These are phyloP conservation scores for Diogma glabrata DNA, from an alignment of 2,888 invertebrate species.

Conservation along the genomic window DNA sequence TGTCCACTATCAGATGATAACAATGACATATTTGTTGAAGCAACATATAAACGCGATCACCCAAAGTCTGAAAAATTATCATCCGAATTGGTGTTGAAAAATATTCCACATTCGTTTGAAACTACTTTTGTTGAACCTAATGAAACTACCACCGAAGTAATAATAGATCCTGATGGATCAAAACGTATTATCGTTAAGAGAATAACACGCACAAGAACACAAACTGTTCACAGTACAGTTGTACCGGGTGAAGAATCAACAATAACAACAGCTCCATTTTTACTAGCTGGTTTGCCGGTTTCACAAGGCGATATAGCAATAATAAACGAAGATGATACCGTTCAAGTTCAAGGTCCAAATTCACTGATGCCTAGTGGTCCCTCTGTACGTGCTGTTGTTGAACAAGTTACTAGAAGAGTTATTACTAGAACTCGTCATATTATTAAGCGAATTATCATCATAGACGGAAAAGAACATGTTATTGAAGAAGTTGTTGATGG, in stretches of 20 bases:
- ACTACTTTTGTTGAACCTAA: conserved; percentile 72
- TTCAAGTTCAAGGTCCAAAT: conserved; percentile 26
- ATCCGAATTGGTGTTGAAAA: conserved; percentile 59
- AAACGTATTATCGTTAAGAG: conserved; percentile 68
- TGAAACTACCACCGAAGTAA: conserved; percentile 69
- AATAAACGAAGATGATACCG: conserved; percentile 36
- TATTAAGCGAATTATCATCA: conserved; percentile 61
- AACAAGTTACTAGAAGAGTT: conserved; percentile 69
- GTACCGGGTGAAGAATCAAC: conserved; percentile 37
- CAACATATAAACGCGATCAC: conserved; percentile 51
- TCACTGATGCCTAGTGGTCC: conserved; percentile 36
- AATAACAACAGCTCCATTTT: conserved; percentile 46
- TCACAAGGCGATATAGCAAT: conserved; percentile 28
- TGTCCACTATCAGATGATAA: conserved; percentile 23
- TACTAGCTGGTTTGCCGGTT: too few relatives aligned
- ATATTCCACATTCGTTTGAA: conserved; percentile 64
- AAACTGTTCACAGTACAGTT: conserved; percentile 42
- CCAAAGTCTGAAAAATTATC: conserved; percentile 42
- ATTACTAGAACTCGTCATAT: conserved; percentile 63
- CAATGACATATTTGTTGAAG: conserved; percentile 57
- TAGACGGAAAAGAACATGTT: conserved; percentile 73
- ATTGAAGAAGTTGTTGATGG: conserved; percentile 77
- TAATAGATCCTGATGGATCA: conserved; percentile 69
- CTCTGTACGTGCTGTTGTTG: conserved; percentile 65
- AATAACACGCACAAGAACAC: conserved; percentile 52